Percentiles rank a stretch among this genome's conserved stretches.
phyloP scores from a whole-genome alignment of 2,113 vertebrate species.

The Otolemur garnettii region DNA sequence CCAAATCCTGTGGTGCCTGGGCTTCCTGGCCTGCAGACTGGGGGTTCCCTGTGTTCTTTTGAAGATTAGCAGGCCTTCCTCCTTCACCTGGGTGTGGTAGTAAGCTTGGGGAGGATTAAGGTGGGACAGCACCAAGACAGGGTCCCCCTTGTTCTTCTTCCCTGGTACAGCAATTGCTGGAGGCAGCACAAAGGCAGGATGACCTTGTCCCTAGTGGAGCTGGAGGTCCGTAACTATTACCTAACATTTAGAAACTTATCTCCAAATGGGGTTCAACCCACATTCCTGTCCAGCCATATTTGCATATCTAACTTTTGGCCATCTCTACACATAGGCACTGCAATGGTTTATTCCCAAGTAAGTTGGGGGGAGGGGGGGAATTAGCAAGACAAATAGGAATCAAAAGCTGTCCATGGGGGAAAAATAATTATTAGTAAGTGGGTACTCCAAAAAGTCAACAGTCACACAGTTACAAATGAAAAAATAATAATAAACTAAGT shows the following conservation, averaged over 20 bases:
- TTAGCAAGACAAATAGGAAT: background rate
- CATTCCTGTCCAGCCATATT: background rate
- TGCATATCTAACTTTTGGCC: background rate
- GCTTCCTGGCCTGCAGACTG: no score
- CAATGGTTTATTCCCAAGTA: background rate
- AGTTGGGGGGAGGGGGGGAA: background rate
- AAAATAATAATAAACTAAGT: background rate
- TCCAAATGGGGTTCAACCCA: background rate
- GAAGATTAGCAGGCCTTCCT: no score
- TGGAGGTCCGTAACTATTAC: no score
- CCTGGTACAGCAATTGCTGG: no score
- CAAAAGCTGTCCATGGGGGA: background rate
- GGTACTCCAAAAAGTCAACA: background rate
- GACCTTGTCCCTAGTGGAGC: no score
- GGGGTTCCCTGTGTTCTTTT: no score
- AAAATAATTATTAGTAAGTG: background rate
- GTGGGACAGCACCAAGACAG: no score
- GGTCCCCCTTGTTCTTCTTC: no score
- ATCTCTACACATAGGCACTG: background rate
- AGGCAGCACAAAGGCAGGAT: no score
- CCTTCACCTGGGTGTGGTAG: no score
- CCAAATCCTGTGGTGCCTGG: no score
- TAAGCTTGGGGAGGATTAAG: no score
- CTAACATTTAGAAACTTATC: background rate
- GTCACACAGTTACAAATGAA: background rate